Evolutionary conservation across 2,113 vertebrate species (phyloP), one percentile per base, ranked within the genome.

Genomic region (Vulpes lagopus): DNA sequence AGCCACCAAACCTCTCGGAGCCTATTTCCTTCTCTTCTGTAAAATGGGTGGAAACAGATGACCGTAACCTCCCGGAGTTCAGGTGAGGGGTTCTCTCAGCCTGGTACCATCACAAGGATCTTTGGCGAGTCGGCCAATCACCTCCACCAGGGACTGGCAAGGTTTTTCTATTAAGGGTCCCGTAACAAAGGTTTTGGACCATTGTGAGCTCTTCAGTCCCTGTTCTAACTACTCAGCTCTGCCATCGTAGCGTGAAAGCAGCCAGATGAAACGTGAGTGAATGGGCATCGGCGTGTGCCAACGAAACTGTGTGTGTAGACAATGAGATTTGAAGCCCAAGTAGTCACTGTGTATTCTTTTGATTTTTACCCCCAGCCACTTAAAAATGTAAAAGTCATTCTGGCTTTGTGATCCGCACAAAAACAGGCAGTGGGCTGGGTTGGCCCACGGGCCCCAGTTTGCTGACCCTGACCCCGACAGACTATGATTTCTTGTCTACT

Each of bases 161-260:
- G 51, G 11, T 59, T 32, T 30, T 53, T 43, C 59, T 79, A 3
- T 35, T 8, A 51, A 79, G 11, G 55, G 27, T 71, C 62, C 57
- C 27, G 20, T 35, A 64, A 59, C 25, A 69, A 55, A 55, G 0
- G 43, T 59, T 78, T 82, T 14, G 62, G 30, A 27, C 32, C 25
- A 20, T 12, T 11, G 20, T 1, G 12, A 65, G 10, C 51, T n/a
- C 32, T 23, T 38, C 3, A 3, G 23, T 59, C 43, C 83, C 74
- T 83, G 23, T 35, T 22, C 57, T 20, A 51, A 3, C 27, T 22
- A 23, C 27, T 69, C 32, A 20, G 2, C 27, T 25, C 57, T 12
- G 32, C 51, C 51, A 0, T 0, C 2, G 5, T 5, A 11, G 22
- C 0, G 0, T 0, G 22, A 79, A 57, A 2, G 30, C 15, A 0